Conservation (phyloP, 2,113 vertebrate species). For the Bos taurus region DNA sequence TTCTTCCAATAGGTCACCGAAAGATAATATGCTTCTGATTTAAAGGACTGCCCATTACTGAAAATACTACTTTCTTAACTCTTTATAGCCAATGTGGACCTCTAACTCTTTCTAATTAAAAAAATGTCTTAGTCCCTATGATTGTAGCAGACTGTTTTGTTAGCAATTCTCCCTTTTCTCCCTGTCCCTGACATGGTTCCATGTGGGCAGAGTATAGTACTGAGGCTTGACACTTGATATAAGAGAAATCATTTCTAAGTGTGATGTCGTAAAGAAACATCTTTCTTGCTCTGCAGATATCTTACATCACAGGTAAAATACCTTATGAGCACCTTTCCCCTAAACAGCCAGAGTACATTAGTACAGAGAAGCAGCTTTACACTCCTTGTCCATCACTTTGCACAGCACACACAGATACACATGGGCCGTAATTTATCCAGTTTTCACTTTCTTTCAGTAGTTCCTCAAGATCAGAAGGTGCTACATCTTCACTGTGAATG, state of each 20-base stretch:
- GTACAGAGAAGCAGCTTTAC: not conserved
- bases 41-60: not conserved
- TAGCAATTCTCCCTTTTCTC: not conserved
- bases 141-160: not conserved
- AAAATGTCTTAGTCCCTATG: not conserved
- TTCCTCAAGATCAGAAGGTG: not conserved
- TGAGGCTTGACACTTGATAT: not conserved
- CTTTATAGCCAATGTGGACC: not conserved
- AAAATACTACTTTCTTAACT: not conserved
- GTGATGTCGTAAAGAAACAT: not conserved
- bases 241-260: not conserved
- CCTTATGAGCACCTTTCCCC: not conserved
- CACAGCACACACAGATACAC: not conserved
- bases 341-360: not conserved
- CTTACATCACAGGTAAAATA: not conserved
- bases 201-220: not conserved
- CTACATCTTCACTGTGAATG: not conserved
- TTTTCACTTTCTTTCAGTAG: not conserved
- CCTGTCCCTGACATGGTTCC: not conserved
- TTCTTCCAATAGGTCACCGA: not conserved
- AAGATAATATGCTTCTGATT: not conserved
- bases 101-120: not conserved
- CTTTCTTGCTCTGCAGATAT: not conserved
- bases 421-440: too few relatives aligned
- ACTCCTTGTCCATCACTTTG: not conserved